These are phyloP conservation scores for Catocala fraxini DNA, from an alignment of 2,888 invertebrate species.

Conservation along the genomic window DNA sequence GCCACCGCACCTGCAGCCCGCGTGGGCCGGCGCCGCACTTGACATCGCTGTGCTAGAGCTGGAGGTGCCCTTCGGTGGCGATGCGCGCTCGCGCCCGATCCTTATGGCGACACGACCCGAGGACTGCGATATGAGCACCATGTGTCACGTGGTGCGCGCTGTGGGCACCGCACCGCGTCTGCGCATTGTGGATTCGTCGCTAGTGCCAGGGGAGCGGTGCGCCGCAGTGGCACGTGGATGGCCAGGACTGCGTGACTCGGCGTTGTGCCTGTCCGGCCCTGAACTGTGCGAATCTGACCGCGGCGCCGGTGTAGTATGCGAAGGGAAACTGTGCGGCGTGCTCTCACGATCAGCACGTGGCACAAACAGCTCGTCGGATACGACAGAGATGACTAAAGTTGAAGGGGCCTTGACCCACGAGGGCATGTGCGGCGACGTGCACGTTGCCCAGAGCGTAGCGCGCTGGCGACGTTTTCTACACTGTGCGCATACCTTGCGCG, in stretches of 20 bases:
- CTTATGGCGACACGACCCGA: slow-evolving; percentile 60
- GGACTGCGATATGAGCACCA: slow-evolving; percentile 55
- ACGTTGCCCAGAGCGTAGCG: slow-evolving; percentile 65
- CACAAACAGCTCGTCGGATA: background rate
- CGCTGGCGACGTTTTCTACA: slow-evolving; percentile 72
- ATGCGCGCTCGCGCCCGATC: slow-evolving; percentile 64
- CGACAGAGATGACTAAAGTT: slow-evolving; percentile 8
- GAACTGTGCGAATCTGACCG: slow-evolving; percentile 69
- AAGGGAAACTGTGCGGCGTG: slow-evolving; percentile 75
- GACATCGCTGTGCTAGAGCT: slow-evolving; percentile 72
- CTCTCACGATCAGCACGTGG: slow-evolving; percentile 57
- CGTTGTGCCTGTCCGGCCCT: slow-evolving; percentile 66
- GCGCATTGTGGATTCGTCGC: slow-evolving; percentile 55
- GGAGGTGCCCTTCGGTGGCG: slow-evolving; percentile 63
- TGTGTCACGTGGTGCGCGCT: slow-evolving; percentile 64
- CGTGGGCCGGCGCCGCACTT: slow-evolving; percentile 36
- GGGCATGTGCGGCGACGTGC: slow-evolving; percentile 60
- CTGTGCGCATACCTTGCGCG: slow-evolving; percentile 71
- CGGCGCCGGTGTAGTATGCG: slow-evolving; percentile 76
- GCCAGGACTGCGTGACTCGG: slow-evolving; percentile 55
- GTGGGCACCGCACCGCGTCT: slow-evolving; percentile 44
- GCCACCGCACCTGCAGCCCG: slow-evolving; percentile 21
- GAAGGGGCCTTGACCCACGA: slow-evolving; percentile 27
- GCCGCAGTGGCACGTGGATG: slow-evolving; percentile 56
- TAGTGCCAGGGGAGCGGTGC: slow-evolving; percentile 47